Evolutionary conservation across 1,140 invertebrate species (phyloP), one percentile per base, ranked within the genome.

Genomic region (Tetramorium parvispinum): DNA sequence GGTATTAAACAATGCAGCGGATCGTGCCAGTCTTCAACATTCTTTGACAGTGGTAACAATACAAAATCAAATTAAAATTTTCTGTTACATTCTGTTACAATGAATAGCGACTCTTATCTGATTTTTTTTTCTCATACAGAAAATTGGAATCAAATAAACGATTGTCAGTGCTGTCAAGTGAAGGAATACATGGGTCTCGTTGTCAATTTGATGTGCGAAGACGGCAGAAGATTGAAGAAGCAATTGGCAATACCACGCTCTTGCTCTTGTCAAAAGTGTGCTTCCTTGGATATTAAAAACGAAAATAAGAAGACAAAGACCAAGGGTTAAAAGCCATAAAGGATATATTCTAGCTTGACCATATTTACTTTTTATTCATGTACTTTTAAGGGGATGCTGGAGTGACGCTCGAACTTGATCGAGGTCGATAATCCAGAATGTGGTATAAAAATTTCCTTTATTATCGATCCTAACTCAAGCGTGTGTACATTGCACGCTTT

Each of bases 1-100:
- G 96, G 96, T 21, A 96, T 97, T 85, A 96, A 95, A 7, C 96
- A 97, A 91, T 98, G 97, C 87, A 92, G 95, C 46, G 97, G 97
- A 7, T 92, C 93, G 24, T 98, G 97, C 90, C 93, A 96, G 85
- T 97, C 97, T 2, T 96, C 96, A 21, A 96, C 97, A 0, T 93
- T 95, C n/a, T 97, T 96, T 78, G 96, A 97, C 89, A 93, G 93
- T 88, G 93, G 97, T 97, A 93, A 96, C 8, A 40, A 11, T 79
- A 13, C n/a, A 55, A 81, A 68, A 68, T 46, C 7, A 78, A 59
- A 59, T 75, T 61, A 46, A 11, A 51, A 37, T 18, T 68, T 68
- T 85, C 61, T 40, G 8, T 70, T 51, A 1, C 37, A 21, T 32
- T 78, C 13, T 37, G 10, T 37, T 51, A 16, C 8, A 66, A 76